These are phyloP conservation scores for Actinemys pallida DNA, from an alignment of 2,113 vertebrate genomes.

Conservation along the genomic window DNA sequence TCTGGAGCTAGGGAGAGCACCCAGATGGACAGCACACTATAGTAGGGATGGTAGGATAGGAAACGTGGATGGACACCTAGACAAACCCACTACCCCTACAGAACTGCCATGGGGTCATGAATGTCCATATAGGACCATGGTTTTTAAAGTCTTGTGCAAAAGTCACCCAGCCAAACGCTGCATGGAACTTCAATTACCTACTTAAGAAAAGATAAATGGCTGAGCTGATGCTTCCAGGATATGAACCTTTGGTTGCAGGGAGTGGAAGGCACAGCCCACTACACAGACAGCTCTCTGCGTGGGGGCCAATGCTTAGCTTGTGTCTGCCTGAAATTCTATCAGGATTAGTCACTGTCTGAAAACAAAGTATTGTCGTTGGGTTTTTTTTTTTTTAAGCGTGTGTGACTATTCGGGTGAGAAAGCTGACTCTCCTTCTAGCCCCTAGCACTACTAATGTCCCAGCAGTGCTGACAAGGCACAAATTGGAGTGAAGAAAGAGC, in stretches of 20 bases:
- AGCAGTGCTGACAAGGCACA: rapidly evolving
- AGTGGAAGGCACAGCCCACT: background rate
- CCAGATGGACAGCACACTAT: background rate
- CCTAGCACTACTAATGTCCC: rapidly evolving
- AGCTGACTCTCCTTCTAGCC: rapidly evolving
- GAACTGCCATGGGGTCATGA: rapidly evolving
- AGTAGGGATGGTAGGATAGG: rapidly evolving
- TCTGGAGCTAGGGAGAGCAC: background rate
- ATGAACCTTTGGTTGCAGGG: background rate
- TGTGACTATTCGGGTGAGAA: rapidly evolving
- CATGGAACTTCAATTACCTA: rapidly evolving
- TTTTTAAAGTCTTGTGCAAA: rapidly evolving
- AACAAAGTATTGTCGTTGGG: rapidly evolving
- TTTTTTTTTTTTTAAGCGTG: background rate
- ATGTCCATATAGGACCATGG: background rate
- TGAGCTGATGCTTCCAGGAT: background rate
- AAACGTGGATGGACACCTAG: rapidly evolving
- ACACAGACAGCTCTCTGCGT: background rate
- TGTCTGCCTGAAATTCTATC: background rate
- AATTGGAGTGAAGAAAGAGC: rapidly evolving
- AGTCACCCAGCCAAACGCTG: background rate
- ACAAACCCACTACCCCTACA: background rate
- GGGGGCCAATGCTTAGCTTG: background rate
- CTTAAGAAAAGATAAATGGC: background rate
- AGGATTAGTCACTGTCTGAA: background rate